Percentiles rank a stretch among this genome's conserved stretches.
Evolutionary conservation across 2,113 vertebrate genomes (phyloP).

Genomic region (Vidua chalybeata): DNA sequence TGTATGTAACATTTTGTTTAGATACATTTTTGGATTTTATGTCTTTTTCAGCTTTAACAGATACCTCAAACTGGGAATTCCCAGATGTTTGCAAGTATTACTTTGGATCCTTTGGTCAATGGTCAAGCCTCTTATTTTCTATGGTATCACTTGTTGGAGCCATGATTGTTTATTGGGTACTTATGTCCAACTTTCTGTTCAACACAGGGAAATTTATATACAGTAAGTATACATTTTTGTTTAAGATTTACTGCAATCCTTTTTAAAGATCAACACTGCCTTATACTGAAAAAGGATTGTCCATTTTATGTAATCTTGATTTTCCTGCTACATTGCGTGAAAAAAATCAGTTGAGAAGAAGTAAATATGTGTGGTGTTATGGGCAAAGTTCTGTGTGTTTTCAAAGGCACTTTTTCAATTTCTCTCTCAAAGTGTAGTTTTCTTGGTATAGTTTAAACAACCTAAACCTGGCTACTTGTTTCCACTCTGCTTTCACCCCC

Average conservation of each 20-base stretch:
- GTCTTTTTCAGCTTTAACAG: constrained; percentile 74
- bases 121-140: constrained; percentile 94
- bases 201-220: constrained; percentile 95
- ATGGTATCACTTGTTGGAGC: constrained; percentile 92
- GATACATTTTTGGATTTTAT: background rate
- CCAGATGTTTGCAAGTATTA: constrained; percentile 95
- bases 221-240: constrained; percentile 79
- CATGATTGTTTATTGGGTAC: constrained; percentile 98
- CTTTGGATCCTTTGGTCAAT: constrained; percentile 91
- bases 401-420: background rate
- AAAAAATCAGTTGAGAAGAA: background rate
- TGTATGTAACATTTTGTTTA: background rate
- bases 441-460: background rate
- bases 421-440: background rate
- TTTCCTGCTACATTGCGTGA: background rate
- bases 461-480: background rate
- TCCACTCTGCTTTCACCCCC: background rate
- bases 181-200: constrained; percentile 98
- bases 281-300: background rate
- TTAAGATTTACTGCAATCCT: background rate
- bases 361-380: background rate
- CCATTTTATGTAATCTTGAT: background rate
- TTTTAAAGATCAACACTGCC: background rate
- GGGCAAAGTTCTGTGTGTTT: background rate
- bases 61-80: constrained; percentile 92